Percentiles rank a stretch among this genome's conserved stretches.
These are phyloP conservation scores for Tipula helvola DNA, from an alignment of 2,888 invertebrate genomes.

Conservation along the genomic window DNA sequence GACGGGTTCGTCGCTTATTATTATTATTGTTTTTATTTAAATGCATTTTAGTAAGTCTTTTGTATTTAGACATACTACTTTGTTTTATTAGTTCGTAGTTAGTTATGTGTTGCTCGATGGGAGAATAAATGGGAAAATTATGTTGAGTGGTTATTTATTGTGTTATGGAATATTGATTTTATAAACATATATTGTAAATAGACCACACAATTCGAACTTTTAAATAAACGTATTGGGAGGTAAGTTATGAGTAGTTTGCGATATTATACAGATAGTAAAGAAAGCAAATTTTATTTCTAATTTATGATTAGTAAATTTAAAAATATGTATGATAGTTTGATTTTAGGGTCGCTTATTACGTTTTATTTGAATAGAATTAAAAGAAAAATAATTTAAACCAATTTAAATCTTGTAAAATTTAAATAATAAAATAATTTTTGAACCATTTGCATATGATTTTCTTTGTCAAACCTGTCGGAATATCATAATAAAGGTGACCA, in stretches of 20 bases:
- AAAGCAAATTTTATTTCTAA: not conserved
- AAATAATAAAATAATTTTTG: too few relatives aligned
- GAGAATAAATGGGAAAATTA: not conserved
- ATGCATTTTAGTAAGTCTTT: not conserved
- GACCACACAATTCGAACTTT: not conserved
- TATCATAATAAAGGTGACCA: too few relatives aligned
- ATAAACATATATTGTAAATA: not conserved
- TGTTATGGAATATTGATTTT: not conserved
- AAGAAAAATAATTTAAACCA: too few relatives aligned
- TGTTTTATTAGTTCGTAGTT: not conserved
- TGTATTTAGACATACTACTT: not conserved
- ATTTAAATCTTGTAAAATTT: too few relatives aligned
- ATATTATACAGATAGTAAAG: not conserved
- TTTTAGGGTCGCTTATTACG: too few relatives aligned
- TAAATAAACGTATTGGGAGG: not conserved
- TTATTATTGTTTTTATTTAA: not conserved
- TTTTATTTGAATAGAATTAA: too few relatives aligned
- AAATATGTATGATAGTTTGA: too few relatives aligned
- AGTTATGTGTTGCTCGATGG: not conserved
- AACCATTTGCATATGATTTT: too few relatives aligned
- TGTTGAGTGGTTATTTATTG: not conserved
- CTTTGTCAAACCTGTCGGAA: too few relatives aligned
- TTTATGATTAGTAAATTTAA: not conserved
- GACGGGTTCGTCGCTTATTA: conserved; percentile 1
- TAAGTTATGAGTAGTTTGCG: not conserved